Evolutionary conservation across 2,888 invertebrate species (phyloP), one percentile per base, ranked within the genome.

Genomic region (Drosophila ustulata): DNA sequence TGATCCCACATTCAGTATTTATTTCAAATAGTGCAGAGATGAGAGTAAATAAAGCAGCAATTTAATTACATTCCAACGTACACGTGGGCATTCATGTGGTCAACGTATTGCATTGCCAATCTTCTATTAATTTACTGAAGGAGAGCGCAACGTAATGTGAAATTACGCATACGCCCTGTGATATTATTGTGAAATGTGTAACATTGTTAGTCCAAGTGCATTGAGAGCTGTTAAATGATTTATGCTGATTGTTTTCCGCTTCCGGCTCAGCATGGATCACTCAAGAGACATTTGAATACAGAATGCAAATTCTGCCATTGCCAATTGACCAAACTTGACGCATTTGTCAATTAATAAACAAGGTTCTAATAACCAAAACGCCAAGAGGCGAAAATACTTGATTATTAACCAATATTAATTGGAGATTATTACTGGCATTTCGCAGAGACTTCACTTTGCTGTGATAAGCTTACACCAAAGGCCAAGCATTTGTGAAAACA

Each of bases 401-500:
- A 23, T 23, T 34, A 34, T 51, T 51, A 25, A n/a, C 8, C n/a
- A n/a, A 13, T 4, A 25, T 26, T 37, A 8, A 51, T 3, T n/a
- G 0, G 7, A 37, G 11, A 13, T 25, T 37, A 23, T 11, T 3
- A 18, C 7, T 23, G 28, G 28, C 13, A 9, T 30, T 30, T 2
- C 11, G 11, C 32, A n/a, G n/a, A 23, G 3, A 23, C 32, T 34
- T 8, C 6, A 34, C 7, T 34, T 25, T n/a, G 34, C 25, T 18
- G 18, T 18, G 18, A 18, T 18, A 18, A 18, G 18, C n/a, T 5
- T 11, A 6, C 3, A 6, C 26, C 39, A 11, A 23, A 9, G 5
- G 4, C 18, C 39, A 58, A 41, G 25, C 18, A 46, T 56, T 57
- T 37, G 57, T 18, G 41, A 45, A 50, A 65, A 62, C 39, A 39